Evolutionary conservation across 2,888 invertebrate genomes (phyloP).

Genomic region (Folsomia manolachei): DNA sequence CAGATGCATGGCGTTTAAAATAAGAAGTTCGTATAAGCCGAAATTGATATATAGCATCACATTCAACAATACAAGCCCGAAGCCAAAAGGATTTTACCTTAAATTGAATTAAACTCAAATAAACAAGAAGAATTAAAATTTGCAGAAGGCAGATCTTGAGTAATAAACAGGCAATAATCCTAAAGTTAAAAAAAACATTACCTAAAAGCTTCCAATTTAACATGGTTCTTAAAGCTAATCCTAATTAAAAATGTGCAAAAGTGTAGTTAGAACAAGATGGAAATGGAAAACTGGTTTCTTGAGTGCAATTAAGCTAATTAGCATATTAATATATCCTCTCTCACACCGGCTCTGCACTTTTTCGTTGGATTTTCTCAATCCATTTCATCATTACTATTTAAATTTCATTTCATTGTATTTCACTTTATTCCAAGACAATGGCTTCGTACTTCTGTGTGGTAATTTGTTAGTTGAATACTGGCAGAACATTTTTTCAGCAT

Average conservation of each 20-base stretch:
- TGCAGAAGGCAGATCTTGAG: too few relatives aligned
- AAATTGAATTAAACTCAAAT: too few relatives aligned
- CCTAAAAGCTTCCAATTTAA: too few relatives aligned
- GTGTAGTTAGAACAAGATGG: background rate
- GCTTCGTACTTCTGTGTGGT: background rate
- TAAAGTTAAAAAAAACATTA: too few relatives aligned
- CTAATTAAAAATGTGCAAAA: background rate
- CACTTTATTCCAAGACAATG: background rate
- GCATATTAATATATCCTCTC: constrained; percentile 7
- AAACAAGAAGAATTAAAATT: too few relatives aligned
- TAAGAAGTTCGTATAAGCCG: too few relatives aligned
- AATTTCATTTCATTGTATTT: background rate
- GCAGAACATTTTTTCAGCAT: background rate
- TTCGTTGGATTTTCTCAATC: too few relatives aligned
- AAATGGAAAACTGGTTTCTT: constrained; percentile 2
- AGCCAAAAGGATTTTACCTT: too few relatives aligned
- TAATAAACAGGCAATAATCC: constrained; percentile 3
- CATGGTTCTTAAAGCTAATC: background rate
- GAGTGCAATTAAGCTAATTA: background rate
- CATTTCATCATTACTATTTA: too few relatives aligned
- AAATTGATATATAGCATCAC: too few relatives aligned
- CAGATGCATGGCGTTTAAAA: too few relatives aligned
- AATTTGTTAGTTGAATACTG: background rate
- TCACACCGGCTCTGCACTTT: background rate
- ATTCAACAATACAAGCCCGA: too few relatives aligned